Conservation (phyloP, 2,888 invertebrate genomes). For the Arrhopalites spinosus region DNA sequence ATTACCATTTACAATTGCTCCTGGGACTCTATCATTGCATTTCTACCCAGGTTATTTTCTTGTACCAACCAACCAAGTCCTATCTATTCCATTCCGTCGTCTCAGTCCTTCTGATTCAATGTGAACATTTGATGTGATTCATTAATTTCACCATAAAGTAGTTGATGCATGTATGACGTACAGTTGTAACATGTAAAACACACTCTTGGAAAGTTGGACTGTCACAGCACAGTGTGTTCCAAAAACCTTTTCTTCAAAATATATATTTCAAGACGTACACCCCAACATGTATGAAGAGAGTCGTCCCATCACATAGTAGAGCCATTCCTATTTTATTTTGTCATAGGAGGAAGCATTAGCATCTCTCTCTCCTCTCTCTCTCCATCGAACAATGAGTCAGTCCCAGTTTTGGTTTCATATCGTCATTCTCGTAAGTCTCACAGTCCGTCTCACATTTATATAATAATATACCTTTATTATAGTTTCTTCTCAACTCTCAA, state of each 20-base stretch:
- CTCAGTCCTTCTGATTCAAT: slow-evolving; percentile 5
- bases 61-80: background rate
- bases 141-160: slow-evolving; percentile 17
- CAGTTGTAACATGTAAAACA: background rate
- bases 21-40: slow-evolving; percentile 1
- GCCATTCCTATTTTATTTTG: too few species aligned
- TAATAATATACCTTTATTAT: background rate
- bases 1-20: slow-evolving; percentile 15
- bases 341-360: too few species aligned
- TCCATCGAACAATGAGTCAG: slow-evolving; percentile 1
- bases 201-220: too few species aligned
- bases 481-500: background rate
- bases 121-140: slow-evolving; percentile 28
- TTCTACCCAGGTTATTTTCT: background rate
- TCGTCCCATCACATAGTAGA: too few species aligned
- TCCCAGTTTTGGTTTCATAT: background rate
- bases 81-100: slow-evolving; percentile 3
- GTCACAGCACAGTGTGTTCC: too few species aligned
- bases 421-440: background rate
- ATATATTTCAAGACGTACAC: too few species aligned
- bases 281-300: too few species aligned
- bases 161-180: slow-evolving; percentile 3
- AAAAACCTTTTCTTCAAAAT: too few species aligned
- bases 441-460: background rate
- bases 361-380: too few species aligned